These are phyloP conservation scores for Xanthorhoe designata DNA, from an alignment of 2,888 invertebrate genomes.

Conservation along the genomic window DNA sequence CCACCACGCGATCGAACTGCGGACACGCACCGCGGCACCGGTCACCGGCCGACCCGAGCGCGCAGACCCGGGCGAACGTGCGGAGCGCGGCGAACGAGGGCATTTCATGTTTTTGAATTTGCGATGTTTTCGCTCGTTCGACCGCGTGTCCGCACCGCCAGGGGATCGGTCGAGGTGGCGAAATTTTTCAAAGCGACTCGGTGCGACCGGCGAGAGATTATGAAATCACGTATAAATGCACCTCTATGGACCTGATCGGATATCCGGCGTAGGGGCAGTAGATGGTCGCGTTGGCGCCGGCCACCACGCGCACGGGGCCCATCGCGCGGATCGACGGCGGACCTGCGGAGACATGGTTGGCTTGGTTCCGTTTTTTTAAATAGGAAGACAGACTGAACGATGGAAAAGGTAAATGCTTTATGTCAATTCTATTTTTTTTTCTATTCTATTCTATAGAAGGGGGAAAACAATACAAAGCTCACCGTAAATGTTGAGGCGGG, in stretches of 20 bases:
- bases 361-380: background rate
- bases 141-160: background rate
- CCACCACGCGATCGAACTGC: conserved; percentile 76
- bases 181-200: conserved; percentile 1
- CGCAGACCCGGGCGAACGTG: background rate
- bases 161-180: background rate
- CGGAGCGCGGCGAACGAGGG: background rate
- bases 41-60: background rate
- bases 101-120: too few relatives aligned
- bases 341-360: conserved; percentile 71
- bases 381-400: too few relatives aligned
- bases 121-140: background rate
- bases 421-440: too few relatives aligned
- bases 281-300: conserved; percentile 90
- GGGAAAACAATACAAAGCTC: too few relatives aligned
- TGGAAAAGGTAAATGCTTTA: too few relatives aligned
- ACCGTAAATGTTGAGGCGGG: conserved; percentile 93
- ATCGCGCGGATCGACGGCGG: conserved; percentile 89
- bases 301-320: conserved; percentile 90
- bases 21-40: background rate
- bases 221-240: conserved; percentile 74
- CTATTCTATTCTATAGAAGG: too few relatives aligned
- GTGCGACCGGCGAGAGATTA: conserved; percentile 35
- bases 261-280: conserved; percentile 95
- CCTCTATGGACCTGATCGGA: conserved; percentile 89